Conservation (phyloP, 2,888 invertebrate species). For the Homarus gammarus region DNA sequence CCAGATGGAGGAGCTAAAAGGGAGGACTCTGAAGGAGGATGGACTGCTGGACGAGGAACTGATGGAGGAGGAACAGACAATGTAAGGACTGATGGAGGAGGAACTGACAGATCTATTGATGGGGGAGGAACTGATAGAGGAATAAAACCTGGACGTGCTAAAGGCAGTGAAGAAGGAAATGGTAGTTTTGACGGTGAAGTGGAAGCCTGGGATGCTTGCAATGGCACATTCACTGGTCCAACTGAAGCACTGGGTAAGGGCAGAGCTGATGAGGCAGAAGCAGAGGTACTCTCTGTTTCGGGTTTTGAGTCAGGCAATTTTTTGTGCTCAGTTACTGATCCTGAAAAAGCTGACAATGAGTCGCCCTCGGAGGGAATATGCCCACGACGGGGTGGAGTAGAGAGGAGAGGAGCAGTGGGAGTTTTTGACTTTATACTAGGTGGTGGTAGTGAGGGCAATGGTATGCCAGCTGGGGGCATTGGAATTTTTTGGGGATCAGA, state of each 20-base stretch:
- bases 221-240: neutral
- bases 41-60: neutral
- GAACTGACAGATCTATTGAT: neutral
- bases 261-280: neutral
- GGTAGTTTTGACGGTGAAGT: neutral
- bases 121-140: conserved; percentile 35
- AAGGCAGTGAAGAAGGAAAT: neutral
- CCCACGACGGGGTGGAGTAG: conserved; percentile 9
- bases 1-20: neutral
- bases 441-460: conserved; percentile 12
- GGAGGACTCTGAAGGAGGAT: neutral
- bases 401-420: neutral
- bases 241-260: neutral
- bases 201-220: conserved; percentile 7
- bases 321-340: neutral
- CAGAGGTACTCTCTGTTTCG: neutral
- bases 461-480: conserved; percentile 55
- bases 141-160: neutral
- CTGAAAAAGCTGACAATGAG: neutral
- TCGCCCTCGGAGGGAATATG: neutral
- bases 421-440: neutral
- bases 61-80: neutral
- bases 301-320: conserved; percentile 6
- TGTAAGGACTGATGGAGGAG: neutral
- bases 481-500: conserved; percentile 51